phyloP scores from a whole-genome alignment of 2,113 vertebrate genomes.

The Acanthisitta chloris region DNA sequence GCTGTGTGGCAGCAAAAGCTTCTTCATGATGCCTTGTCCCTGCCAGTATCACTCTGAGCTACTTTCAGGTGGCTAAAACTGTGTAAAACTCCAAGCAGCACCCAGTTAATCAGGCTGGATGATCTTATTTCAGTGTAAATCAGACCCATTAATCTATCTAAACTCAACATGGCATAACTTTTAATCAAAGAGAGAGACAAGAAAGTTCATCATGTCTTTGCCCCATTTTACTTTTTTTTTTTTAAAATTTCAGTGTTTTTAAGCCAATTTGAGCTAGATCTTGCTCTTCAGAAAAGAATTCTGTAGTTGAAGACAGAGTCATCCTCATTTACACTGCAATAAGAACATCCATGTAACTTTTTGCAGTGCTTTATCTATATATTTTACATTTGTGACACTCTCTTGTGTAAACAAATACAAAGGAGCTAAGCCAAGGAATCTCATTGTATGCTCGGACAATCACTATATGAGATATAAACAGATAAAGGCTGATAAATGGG shows the following conservation, averaged over 20 bases:
- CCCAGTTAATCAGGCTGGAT: neutral
- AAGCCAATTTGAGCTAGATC: neutral
- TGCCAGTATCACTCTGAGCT: neutral
- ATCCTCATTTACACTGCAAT: neutral
- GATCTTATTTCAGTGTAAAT: neutral
- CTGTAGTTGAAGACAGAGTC: neutral
- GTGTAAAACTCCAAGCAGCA: neutral
- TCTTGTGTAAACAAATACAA: neutral
- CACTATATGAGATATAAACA: neutral
- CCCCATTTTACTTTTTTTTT: neutral
- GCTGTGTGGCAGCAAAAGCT: neutral
- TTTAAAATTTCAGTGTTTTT: neutral
- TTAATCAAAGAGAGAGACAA: neutral
- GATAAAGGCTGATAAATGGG: neutral
- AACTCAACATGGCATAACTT: neutral
- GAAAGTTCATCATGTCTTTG: neutral
- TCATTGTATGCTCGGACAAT: neutral
- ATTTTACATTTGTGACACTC: neutral
- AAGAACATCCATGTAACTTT: neutral
- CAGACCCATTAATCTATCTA: neutral
- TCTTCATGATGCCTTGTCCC: neutral
- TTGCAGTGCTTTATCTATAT: neutral
- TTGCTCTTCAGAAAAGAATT: neutral
- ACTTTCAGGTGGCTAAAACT: neutral
- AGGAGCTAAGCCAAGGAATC: neutral